Evolutionary conservation across 1,140 invertebrate genomes (phyloP), one percentile per base, ranked within the genome.

Genomic region (Rhagoletis zephyria): DNA sequence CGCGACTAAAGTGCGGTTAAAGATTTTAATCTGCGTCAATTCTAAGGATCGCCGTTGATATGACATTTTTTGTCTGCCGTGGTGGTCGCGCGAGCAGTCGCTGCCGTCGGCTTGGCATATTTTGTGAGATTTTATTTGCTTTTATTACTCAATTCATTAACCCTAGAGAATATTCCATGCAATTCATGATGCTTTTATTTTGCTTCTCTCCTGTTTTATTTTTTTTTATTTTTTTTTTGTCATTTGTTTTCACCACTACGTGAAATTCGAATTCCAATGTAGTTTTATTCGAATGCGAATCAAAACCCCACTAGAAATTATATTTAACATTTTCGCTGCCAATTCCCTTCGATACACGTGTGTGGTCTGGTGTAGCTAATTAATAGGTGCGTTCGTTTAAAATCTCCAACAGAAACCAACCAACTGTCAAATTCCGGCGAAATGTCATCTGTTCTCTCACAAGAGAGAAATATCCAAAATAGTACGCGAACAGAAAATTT

Each of bases 301-400:
- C 7, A n/a, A 56, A 81, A 81, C 74, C 45, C 74, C 45, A 81
- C 48, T 81, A 56, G 40, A 81, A 81, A 4, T 67, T 67, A 67
- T 67, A 30, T 67, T 67, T 67, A 81, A 7, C 16, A 30, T 81
- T 81, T 30, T 51, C 70, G 45, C 74, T 30, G 51, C 3, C 48
- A 81, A 81, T 81, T 19, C n/a, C n/a, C 74, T 59, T 19, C 74
- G 48, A n/a, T 81, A 9, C 48, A 56, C 74, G 74, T 81, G 51
- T 81, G 74, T 16, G 74, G 74, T 56, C 74, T 81, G 74, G 74
- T 81, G 74, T 56, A 81, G 74, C 16, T 56, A 81, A 81, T 81
- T 81, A 81, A 81, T n/a, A n/a, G n/a, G n/a, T n/a, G n/a, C n/a
- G n/a, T n/a, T n/a, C n/a, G n/a, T n/a, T n/a, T n/a, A n/a, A n/a